Percentiles rank a stretch among this genome's conserved stretches.
Evolutionary conservation across 1,140 invertebrate species (phyloP).

Genomic region (Ditylenchus dipsaci): DNA sequence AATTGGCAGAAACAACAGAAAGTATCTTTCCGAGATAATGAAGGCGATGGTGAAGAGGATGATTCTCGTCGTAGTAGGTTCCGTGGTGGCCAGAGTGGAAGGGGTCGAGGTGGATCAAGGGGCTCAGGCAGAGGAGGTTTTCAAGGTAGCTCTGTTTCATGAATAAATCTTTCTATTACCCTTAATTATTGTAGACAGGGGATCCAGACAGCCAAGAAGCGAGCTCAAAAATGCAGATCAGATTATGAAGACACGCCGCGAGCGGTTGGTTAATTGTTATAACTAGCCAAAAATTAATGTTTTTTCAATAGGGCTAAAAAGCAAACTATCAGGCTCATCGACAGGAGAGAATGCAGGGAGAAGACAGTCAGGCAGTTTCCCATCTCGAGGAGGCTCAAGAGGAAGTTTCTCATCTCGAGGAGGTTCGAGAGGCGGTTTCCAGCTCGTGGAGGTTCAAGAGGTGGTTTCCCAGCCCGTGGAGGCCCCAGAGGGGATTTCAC

Average conservation of each 20-base stretch:
- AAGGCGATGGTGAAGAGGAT: conserved; percentile 66
- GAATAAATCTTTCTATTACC: neutral
- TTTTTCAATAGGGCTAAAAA: conserved; percentile 1
- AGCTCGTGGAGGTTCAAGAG: too few relatives aligned
- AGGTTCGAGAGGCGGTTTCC: too few relatives aligned
- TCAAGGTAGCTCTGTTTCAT: neutral
- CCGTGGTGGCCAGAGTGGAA: conserved; percentile 3
- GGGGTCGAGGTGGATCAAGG: conserved; percentile 12
- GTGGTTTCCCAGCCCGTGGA: too few relatives aligned
- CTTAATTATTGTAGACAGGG: conserved; percentile 6
- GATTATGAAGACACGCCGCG: conserved; percentile 32
- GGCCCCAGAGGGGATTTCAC: too few relatives aligned
- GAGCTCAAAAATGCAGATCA: conserved; percentile 37
- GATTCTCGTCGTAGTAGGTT: conserved; percentile 37
- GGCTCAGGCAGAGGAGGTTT: neutral
- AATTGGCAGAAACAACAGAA: conserved; percentile 79
- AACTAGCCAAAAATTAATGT: too few relatives aligned
- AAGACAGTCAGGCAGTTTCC: neutral
- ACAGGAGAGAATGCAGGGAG: conserved; percentile 17
- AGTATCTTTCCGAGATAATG: conserved; percentile 64
- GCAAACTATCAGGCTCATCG: conserved; percentile 36
- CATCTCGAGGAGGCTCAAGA: too few relatives aligned
- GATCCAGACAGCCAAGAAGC: conserved; percentile 46
- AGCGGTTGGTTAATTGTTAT: conserved; percentile 3
- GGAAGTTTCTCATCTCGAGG: too few relatives aligned